Conservation (phyloP, 1,140 invertebrate genomes). For the Wiebesia pumilae region DNA sequence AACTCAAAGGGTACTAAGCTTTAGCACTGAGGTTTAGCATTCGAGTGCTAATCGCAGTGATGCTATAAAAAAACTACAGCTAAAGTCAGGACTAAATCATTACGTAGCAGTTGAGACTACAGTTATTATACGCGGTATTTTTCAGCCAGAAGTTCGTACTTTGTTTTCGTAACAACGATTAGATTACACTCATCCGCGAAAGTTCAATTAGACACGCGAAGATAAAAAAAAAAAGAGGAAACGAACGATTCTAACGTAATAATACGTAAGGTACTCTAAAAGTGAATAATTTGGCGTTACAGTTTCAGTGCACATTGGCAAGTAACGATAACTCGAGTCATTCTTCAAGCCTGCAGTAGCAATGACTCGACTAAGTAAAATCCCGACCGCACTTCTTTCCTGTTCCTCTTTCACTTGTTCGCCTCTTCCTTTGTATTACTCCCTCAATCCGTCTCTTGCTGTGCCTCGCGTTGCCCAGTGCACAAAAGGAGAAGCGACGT, state of each 20-base stretch:
- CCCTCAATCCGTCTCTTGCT: too few species aligned
- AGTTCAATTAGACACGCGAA: not conserved
- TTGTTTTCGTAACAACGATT: not conserved
- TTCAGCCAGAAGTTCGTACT: too few species aligned
- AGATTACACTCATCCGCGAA: not conserved
- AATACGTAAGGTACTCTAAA: not conserved
- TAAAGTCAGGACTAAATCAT: too few species aligned
- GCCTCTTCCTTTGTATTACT: too few species aligned
- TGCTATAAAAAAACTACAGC: not conserved
- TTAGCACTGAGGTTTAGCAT: not conserved
- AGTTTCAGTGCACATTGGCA: constrained; percentile 2
- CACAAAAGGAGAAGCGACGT: not conserved
- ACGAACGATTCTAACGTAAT: not conserved
- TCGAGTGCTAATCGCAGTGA: not conserved
- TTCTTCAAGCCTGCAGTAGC: not conserved
- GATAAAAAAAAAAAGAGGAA: not conserved
- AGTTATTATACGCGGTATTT: too few species aligned
- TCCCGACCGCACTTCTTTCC: not conserved
- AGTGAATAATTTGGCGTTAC: not conserved
- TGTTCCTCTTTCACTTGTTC: not conserved
- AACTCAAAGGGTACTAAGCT: not conserved
- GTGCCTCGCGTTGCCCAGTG: too few species aligned
- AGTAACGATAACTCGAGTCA: not conserved
- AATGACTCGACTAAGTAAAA: constrained; percentile 1
- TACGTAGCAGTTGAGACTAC: too few species aligned